A percentile compares a stretch with the other conserved stretches of the same genome.
These are phyloP conservation scores for Connochaetes taurinus DNA, from an alignment of 2,113 vertebrate species.

Conservation along the genomic window DNA sequence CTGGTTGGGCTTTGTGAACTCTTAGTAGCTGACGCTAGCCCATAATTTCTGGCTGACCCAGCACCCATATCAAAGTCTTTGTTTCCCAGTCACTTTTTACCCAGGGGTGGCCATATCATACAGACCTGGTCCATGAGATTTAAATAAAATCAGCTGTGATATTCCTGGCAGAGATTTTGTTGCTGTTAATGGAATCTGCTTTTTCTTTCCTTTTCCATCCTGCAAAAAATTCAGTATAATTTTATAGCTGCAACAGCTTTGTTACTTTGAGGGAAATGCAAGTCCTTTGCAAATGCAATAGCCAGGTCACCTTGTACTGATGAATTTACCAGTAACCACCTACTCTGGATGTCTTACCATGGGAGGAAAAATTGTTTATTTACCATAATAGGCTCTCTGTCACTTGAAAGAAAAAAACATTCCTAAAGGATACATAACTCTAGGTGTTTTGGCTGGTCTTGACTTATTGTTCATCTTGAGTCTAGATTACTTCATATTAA, in stretches of 20 bases:
- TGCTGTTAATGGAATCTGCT: background rate
- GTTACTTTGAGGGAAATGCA: background rate
- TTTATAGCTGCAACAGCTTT: background rate
- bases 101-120: background rate
- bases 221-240: background rate
- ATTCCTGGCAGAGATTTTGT: background rate
- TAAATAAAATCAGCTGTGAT: background rate
- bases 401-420: background rate
- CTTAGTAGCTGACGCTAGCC: background rate
- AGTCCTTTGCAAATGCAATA: background rate
- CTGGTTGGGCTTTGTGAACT: background rate
- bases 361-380: background rate
- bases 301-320: background rate
- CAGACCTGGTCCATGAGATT: background rate
- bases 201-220: background rate
- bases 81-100: background rate
- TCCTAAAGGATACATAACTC: background rate
- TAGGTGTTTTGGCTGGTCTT: background rate
- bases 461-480: background rate
- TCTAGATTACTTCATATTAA: background rate
- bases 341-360: background rate
- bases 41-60: background rate
- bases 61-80: background rate
- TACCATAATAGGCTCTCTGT: background rate
- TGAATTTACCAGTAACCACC: background rate